Percentiles rank a stretch among this genome's conserved stretches.
Evolutionary conservation across 2,113 vertebrate genomes (phyloP).

Genomic region (Ceyx melanurus): DNA sequence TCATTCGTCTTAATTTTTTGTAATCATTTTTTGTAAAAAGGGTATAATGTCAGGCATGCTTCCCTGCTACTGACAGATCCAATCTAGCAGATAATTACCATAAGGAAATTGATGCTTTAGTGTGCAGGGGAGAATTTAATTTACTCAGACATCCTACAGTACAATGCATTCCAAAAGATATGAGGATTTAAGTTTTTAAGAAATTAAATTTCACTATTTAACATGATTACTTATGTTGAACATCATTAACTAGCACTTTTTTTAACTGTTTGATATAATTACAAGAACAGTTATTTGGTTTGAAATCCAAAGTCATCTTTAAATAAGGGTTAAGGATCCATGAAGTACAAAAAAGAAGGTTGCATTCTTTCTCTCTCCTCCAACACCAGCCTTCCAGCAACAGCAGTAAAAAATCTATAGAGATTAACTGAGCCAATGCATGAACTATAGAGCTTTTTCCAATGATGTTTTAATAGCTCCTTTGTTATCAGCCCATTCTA

Average conservation of each 20-base stretch:
- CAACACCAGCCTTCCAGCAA: constrained; percentile 46
- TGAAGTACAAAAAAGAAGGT: constrained; percentile 85
- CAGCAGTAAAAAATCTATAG: constrained; percentile 27
- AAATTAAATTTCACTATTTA: constrained; percentile 99
- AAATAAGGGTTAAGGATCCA: constrained; percentile 93
- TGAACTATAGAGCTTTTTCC: constrained; percentile 33
- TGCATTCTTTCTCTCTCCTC: constrained; percentile 72
- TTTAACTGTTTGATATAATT: constrained; percentile 97
- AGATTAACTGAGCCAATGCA: background rate
- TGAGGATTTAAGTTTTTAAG: constrained; percentile 92
- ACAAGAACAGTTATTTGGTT: constrained; percentile 84
- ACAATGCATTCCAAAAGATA: constrained; percentile 99
- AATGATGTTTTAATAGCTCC: constrained; percentile 52
- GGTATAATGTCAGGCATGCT: constrained; percentile 99
- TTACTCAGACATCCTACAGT: constrained; percentile 97
- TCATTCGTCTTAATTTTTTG: constrained; percentile 97
- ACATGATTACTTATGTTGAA: constrained; percentile 98
- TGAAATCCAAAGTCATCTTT: constrained; percentile 82
- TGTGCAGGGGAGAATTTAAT: constrained; percentile 99
- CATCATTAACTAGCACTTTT: constrained; percentile 87
- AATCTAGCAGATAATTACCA: constrained; percentile 99
- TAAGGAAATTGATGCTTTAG: constrained; percentile 99
- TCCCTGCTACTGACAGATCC: constrained; percentile 98
- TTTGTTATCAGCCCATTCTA: constrained; percentile 7
- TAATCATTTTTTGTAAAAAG: constrained; percentile 97